A percentile compares a stretch with the other conserved stretches of the same genome.
Conservation (phyloP, 2,888 invertebrate species). For the Sussaba pulchella region DNA sequence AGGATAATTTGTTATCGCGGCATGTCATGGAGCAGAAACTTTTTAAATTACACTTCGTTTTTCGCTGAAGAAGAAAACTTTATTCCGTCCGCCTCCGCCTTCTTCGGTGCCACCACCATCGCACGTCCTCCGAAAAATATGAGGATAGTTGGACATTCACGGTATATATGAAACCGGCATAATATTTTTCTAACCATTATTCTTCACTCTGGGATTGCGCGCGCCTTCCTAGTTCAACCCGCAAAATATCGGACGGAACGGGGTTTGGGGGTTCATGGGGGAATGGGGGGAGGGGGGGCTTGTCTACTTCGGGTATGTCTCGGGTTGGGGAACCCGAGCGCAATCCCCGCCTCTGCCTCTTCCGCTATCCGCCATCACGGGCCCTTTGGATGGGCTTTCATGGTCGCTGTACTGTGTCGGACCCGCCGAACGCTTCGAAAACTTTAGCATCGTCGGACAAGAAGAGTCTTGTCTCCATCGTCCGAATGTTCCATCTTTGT, state of each 20-base stretch:
- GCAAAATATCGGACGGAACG: constrained; percentile 54
- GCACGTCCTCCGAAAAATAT: constrained; percentile 76
- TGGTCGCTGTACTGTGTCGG: constrained; percentile 40
- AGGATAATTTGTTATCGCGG: constrained; percentile 84
- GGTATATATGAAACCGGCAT: constrained; percentile 70
- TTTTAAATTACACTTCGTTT: constrained; percentile 83
- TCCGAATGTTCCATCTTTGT: background rate
- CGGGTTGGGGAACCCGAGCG: constrained; percentile 1
- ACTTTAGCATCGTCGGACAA: constrained; percentile 31
- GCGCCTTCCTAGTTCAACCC: constrained; percentile 51
- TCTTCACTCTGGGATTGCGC: constrained; percentile 63
- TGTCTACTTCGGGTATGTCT: constrained; percentile 48
- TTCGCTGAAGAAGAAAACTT: constrained; percentile 77
- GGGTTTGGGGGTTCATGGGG: constrained; percentile 38
- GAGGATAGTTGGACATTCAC: constrained; percentile 79
- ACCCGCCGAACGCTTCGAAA: constrained; percentile 43
- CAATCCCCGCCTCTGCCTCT: background rate
- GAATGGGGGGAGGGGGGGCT: constrained; percentile 1
- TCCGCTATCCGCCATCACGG: background rate
- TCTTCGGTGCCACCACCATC: constrained; percentile 57
- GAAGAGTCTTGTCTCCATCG: constrained; percentile 38
- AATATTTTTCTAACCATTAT: constrained; percentile 78
- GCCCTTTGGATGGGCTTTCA: constrained; percentile 32
- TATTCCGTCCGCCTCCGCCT: constrained; percentile 63
- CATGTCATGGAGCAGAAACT: constrained; percentile 83